Evolutionary conservation across 2,888 invertebrate genomes (phyloP).

Genomic region (Gortyna flavago): DNA sequence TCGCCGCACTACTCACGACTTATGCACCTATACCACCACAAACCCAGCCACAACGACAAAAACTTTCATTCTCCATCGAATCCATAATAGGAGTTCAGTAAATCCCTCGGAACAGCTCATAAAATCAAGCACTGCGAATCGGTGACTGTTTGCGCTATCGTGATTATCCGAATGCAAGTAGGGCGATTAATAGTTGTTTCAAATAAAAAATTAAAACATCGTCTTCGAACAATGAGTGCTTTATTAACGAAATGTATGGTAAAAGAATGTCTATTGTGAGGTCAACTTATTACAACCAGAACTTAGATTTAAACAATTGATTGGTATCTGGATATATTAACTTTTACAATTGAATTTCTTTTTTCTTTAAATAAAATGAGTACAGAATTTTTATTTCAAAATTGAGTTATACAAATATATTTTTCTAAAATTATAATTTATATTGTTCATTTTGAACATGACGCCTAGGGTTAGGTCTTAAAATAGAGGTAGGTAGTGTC

Average conservation of each 20-base stretch:
- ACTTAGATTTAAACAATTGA: slow-evolving; percentile 71
- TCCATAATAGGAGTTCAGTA: slow-evolving; percentile 92
- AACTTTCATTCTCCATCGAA: slow-evolving; percentile 92
- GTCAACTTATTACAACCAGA: slow-evolving; percentile 84
- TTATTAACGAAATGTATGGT: slow-evolving; percentile 89
- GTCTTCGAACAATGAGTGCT: slow-evolving; percentile 88
- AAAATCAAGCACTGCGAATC: background rate
- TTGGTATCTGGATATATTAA: slow-evolving; percentile 64
- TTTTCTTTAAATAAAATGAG: slow-evolving; percentile 74
- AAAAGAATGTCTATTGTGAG: slow-evolving; percentile 86
- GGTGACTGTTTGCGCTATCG: background rate
- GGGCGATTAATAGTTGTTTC: background rate
- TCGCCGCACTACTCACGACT: slow-evolving; percentile 83
- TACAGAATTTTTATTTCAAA: slow-evolving; percentile 73
- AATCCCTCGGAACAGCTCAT: background rate
- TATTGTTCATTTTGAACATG: slow-evolving; percentile 68
- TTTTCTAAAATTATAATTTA: slow-evolving; percentile 73
- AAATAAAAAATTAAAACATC: slow-evolving; percentile 41
- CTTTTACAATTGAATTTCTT: slow-evolving; percentile 62
- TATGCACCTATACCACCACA: slow-evolving; percentile 78
- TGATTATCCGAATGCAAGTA: background rate
- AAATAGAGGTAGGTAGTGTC: slow-evolving; percentile 75
- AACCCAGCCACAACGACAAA: slow-evolving; percentile 77
- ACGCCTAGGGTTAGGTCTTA: slow-evolving; percentile 76
- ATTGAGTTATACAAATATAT: slow-evolving; percentile 70